phyloP scores from a whole-genome alignment of 23 tunicate genomes.

The Ciona savignyi region DNA sequence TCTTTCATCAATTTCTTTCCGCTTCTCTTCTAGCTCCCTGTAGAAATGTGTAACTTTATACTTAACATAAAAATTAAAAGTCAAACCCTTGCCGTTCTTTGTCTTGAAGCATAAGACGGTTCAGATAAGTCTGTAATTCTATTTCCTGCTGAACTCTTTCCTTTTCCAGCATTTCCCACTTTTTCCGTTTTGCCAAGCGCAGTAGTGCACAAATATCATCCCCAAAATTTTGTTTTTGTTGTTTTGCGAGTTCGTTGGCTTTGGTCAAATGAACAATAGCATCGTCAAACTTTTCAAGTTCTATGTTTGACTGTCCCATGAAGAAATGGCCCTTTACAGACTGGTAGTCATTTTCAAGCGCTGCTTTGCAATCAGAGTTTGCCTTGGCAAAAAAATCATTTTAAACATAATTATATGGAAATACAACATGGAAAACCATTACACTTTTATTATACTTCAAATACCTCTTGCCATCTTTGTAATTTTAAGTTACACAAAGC shows the following conservation, averaged over 20 bases:
- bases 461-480: conserved; percentile 58
- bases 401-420: not conserved
- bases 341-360: conserved; percentile 70
- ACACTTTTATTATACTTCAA: not conserved
- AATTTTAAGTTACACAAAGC: conserved; percentile 89
- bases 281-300: conserved; percentile 83
- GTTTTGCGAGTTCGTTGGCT: conserved; percentile 77
- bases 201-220: conserved; percentile 73
- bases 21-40: conserved; percentile 7
- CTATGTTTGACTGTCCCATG: conserved; percentile 75
- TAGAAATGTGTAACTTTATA: not conserved
- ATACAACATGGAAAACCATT: not conserved
- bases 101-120: conserved; percentile 49
- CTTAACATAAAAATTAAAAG: not conserved
- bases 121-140: conserved; percentile 71
- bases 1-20: too few species aligned
- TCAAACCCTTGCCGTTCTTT: conserved; percentile 22
- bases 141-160: conserved; percentile 74
- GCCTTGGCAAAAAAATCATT: conserved; percentile 21
- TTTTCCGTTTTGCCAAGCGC: conserved; percentile 58
- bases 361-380: conserved; percentile 68
- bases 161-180: conserved; percentile 80
- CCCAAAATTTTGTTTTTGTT: conserved; percentile 83
- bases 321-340: conserved; percentile 92
- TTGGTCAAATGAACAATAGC: conserved; percentile 49